Conservation (phyloP, 2,888 invertebrate genomes). For the Pristionchus exspectatus region DNA sequence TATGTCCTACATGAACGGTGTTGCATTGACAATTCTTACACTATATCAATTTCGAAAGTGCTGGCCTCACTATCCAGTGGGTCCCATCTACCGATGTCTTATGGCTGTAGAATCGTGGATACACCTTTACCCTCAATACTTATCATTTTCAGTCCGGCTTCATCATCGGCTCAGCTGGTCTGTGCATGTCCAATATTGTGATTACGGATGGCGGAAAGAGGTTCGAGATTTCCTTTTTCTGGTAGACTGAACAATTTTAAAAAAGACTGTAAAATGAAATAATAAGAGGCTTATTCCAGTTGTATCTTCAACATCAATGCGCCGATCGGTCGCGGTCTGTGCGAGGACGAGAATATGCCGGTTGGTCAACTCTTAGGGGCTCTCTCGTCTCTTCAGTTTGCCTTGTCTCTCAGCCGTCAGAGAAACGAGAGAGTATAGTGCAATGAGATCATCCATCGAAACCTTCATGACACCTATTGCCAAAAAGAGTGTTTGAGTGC, state of each 20-base stretch:
- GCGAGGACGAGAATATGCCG: constrained; percentile 22
- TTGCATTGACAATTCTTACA: too few relatives aligned
- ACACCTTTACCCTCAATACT: background rate
- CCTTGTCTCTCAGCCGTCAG: too few relatives aligned
- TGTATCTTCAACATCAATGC: background rate
- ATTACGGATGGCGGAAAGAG: background rate
- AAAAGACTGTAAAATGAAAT: background rate
- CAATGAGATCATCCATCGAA: too few relatives aligned
- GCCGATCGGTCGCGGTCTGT: background rate
- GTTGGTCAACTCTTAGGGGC: background rate
- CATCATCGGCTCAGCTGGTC: constrained; percentile 1
- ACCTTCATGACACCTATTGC: too few relatives aligned
- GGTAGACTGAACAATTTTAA: background rate
- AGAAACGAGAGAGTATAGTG: too few relatives aligned
- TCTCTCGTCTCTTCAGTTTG: background rate
- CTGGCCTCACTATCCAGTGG: too few relatives aligned
- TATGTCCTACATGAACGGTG: too few relatives aligned
- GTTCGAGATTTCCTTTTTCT: background rate
- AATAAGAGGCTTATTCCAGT: background rate
- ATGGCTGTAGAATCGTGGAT: too few relatives aligned
- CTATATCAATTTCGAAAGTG: too few relatives aligned
- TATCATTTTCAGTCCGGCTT: background rate
- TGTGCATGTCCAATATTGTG: background rate
- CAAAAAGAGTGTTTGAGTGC: too few relatives aligned
- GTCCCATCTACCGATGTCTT: background rate